These are phyloP conservation scores for Troides aeacus DNA, from an alignment of 2,888 invertebrate species.

Conservation along the genomic window DNA sequence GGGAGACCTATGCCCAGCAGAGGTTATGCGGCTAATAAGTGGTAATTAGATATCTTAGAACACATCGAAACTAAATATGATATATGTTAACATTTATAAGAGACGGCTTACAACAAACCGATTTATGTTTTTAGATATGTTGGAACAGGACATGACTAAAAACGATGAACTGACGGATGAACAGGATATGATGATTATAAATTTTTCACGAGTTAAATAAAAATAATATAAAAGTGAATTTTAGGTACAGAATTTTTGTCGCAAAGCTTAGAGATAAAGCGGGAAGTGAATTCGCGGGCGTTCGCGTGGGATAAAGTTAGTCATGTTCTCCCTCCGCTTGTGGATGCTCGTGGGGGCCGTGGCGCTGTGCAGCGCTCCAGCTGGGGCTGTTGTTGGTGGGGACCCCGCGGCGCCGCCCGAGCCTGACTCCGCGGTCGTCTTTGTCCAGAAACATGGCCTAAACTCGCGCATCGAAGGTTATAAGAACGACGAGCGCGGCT, in stretches of 20 bases:
- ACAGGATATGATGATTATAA: background rate
- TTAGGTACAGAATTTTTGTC: slow-evolving; percentile 6
- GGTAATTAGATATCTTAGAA: too few species aligned
- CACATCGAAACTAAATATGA: too few species aligned
- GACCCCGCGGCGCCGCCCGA: slow-evolving; percentile 83
- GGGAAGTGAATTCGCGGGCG: slow-evolving; percentile 32
- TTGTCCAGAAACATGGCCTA: slow-evolving; percentile 81
- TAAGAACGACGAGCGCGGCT: slow-evolving; percentile 79
- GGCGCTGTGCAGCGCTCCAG: slow-evolving; percentile 40
- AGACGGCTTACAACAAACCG: too few species aligned
- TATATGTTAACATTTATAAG: too few species aligned
- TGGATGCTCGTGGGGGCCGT: slow-evolving; percentile 36
- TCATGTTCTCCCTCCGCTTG: slow-evolving; percentile 48
- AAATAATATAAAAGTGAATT: background rate
- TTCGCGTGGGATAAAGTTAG: slow-evolving; percentile 37
- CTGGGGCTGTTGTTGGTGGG: slow-evolving; percentile 83
- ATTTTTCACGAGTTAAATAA: background rate
- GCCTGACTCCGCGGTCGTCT: slow-evolving; percentile 85
- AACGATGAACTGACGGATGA: background rate
- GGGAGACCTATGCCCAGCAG: too few species aligned
- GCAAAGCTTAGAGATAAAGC: slow-evolving; percentile 31
- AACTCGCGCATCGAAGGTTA: slow-evolving; percentile 83
- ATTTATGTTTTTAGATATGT: too few species aligned
- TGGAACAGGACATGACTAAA: too few species aligned
- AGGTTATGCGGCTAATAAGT: too few species aligned